Evolutionary conservation across 2,113 vertebrate genomes (phyloP), one percentile per base, ranked within the genome.

Genomic region (Pavo muticus): DNA sequence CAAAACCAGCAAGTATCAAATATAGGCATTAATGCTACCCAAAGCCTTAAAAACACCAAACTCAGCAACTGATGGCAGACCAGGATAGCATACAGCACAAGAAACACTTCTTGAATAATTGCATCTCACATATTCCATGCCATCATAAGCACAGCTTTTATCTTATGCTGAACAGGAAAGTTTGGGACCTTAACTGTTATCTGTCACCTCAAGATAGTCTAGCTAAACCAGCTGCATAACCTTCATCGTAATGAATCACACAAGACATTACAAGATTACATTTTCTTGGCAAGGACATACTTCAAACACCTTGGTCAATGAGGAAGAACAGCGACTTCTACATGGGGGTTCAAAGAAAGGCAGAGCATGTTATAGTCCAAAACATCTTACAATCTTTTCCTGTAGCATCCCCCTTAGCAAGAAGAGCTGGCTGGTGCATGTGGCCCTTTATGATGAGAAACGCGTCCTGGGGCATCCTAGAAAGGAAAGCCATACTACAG

Each of bases 401-500:
- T 94, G 96, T 88, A 94, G 95, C 93, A 91, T 97, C 95, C 94
- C 95, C 93, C 90, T 94, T 88, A 97, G 95, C 95, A 97, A 96
- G 93, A 96, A 96, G 95, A 95, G 93, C 90, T 96, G 96, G 94
- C 95, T 95, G 96, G 94, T 95, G 95, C 93, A 96, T 94, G 94
- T 93, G 90, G 96, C 95, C 94, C 82, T 96, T 97, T 96, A 94
- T 97, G 96, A 56, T 95, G 93, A 96, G 81, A 96, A 96, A 96
- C 96, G 90, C 95, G 96, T 96, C 96, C 96, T 96, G 86, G 94
- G 96, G 65, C 91, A 96, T 77, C 96, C 96, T 96, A 96, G 96
- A 96, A 96, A 96, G 96, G 96, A 94, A 97, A 96, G 95, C 94
- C 94, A 97, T 97, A 96, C 95, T 97, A 97, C 91, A 95, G 96